A percentile compares a stretch with the other conserved stretches of the same genome.
phyloP scores from a whole-genome alignment of 2,888 invertebrate species.

The Mythimna impura region DNA sequence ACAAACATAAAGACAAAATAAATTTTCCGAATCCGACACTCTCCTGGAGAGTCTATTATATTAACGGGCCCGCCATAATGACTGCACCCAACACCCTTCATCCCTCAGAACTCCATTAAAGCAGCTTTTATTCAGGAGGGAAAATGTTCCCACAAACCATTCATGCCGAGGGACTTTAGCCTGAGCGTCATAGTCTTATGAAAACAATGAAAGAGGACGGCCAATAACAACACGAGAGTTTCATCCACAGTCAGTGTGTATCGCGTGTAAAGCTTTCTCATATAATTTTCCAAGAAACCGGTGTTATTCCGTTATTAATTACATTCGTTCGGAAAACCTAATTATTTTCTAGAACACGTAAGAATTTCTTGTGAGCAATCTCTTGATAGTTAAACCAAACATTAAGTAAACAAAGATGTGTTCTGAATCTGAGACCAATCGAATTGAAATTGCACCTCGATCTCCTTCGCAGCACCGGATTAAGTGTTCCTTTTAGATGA shows the following conservation, averaged over 20 bases:
- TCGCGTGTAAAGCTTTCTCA: constrained; percentile 9
- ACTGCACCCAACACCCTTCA: constrained; percentile 26
- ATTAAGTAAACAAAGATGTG: constrained; percentile 27
- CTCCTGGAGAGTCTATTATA: constrained; percentile 27
- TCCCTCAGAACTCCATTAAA: constrained; percentile 44
- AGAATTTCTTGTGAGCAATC: constrained; percentile 2
- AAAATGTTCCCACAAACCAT: constrained; percentile 40
- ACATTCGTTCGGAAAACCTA: not conserved
- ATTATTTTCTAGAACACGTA: constrained; percentile 15
- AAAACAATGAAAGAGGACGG: constrained; percentile 25
- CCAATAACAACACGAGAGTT: constrained; percentile 1
- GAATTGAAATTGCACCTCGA: constrained; percentile 17
- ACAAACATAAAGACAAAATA: not conserved
- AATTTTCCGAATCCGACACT: not conserved
- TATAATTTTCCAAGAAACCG: not conserved
- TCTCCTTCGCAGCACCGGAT: not conserved
- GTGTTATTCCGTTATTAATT: not conserved
- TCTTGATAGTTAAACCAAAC: constrained; percentile 13
- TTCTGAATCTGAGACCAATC: constrained; percentile 16
- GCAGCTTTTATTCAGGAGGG: constrained; percentile 30
- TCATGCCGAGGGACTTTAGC: constrained; percentile 20
- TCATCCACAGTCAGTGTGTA: not conserved
- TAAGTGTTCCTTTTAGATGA: constrained; percentile 19
- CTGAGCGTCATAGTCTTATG: constrained; percentile 28
- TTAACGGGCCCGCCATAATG: constrained; percentile 23